A percentile compares a stretch with the other conserved stretches of the same genome.
phyloP scores from a whole-genome alignment of 2,797 vertebrate species.

The Molothrus aeneus region DNA sequence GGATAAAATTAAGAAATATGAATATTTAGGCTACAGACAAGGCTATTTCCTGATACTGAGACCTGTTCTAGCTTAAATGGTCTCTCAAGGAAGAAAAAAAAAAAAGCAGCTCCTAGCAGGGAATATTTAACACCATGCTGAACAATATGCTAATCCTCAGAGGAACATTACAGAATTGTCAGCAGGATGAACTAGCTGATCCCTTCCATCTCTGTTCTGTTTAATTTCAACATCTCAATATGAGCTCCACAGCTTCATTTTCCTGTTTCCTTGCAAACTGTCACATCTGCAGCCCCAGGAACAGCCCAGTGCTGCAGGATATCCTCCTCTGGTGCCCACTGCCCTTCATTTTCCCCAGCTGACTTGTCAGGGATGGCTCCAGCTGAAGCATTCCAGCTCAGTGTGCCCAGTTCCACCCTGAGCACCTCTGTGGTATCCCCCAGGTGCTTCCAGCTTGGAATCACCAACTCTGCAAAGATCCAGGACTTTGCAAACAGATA shows the following conservation, averaged over 20 bases:
- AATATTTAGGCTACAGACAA: conserved; percentile 38
- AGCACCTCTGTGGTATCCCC: not conserved
- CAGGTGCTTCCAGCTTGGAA: not conserved
- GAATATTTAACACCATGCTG: conserved; percentile 40
- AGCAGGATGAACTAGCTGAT: conserved; percentile 52
- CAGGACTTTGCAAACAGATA: not conserved
- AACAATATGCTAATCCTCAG: conserved; percentile 63
- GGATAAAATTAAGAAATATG: conserved; percentile 42
- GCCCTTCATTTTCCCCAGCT: not conserved
- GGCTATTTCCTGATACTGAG: not conserved
- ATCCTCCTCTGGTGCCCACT: not conserved
- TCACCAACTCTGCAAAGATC: not conserved
- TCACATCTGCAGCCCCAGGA: not conserved
- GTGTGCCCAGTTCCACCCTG: not conserved
- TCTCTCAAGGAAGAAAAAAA: not conserved
- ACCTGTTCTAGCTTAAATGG: conserved; percentile 32
- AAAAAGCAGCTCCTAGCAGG: not conserved
- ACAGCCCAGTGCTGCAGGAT: not conserved
- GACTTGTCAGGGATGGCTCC: not conserved
- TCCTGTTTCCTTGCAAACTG: not conserved
- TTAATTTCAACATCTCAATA: not conserved
- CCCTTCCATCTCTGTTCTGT: conserved; percentile 4
- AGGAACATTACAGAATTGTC: conserved; percentile 43
- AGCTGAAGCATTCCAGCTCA: not conserved
- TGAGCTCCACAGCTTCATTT: not conserved